Evolutionary conservation across 2,113 vertebrate genomes (phyloP).

Genomic region (Theropithecus gelada): DNA sequence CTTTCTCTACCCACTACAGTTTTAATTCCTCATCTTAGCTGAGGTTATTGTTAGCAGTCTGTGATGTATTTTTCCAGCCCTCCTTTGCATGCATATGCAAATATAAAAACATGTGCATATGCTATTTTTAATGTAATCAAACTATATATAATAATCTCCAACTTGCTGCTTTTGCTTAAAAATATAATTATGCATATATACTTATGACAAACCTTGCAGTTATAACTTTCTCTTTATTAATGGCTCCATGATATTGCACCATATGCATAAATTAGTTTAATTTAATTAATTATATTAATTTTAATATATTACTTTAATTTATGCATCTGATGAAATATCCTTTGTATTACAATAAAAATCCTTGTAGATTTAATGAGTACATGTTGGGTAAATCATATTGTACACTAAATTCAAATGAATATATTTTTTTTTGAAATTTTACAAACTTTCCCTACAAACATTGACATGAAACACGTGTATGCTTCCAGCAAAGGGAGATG

Average conservation of each 20-base stretch:
- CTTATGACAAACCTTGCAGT: not conserved
- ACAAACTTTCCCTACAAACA: not conserved
- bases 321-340: not conserved
- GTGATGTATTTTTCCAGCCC: not conserved
- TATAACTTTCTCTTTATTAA: not conserved
- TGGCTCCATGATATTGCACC: not conserved
- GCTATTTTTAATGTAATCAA: conserved; percentile 47
- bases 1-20: not conserved
- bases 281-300: too few relatives aligned
- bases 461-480: not conserved
- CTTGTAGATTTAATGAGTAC: not conserved
- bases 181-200: conserved; percentile 44
- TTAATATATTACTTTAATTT: not conserved
- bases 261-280: too few relatives aligned
- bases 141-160: not conserved
- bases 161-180: conserved; percentile 18
- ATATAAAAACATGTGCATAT: not conserved
- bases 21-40: not conserved
- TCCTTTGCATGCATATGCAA: not conserved
- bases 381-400: not conserved
- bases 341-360: not conserved
- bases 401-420: not conserved
- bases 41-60: not conserved
- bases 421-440: not conserved
- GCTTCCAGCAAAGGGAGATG: not conserved